Conservation (phyloP, 2,797 vertebrate genomes). For the Acanthopagrus latus region DNA sequence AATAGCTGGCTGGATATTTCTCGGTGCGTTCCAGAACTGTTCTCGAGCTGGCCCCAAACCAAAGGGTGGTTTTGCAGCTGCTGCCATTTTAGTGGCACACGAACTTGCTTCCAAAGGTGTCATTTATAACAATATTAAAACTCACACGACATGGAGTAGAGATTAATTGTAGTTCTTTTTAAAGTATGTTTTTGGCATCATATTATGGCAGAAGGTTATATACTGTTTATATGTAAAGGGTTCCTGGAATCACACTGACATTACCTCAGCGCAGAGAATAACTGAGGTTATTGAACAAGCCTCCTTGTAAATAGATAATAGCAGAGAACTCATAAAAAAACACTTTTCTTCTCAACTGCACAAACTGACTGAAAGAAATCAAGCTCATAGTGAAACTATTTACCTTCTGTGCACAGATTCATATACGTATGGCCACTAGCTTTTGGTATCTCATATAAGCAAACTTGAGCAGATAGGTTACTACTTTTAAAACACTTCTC, state of each 20-base stretch:
- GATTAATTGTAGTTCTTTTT: not conserved
- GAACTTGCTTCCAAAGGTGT: not conserved
- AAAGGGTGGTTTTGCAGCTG: constrained; percentile 26
- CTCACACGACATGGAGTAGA: not conserved
- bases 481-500: not conserved
- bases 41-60: constrained; percentile 34
- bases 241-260: constrained; percentile 12
- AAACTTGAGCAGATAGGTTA: not conserved
- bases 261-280: constrained; percentile 6
- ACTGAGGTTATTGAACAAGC: constrained; percentile 15
- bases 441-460: not conserved
- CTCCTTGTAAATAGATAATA: constrained; percentile 8
- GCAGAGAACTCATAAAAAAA: not conserved
- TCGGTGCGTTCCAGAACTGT: constrained; percentile 31
- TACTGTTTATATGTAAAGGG: not conserved
- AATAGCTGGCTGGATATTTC: constrained; percentile 49
- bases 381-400: not conserved
- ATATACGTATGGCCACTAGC: no score
- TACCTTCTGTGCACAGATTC: not conserved
- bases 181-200: not conserved
- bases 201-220: not conserved
- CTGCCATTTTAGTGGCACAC: constrained; percentile 23
- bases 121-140: constrained; percentile 24
- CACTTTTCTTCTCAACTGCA: not conserved
- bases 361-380: not conserved